Evolutionary conservation across 2,888 invertebrate genomes (phyloP).

Genomic region (Helobdella robusta): DNA sequence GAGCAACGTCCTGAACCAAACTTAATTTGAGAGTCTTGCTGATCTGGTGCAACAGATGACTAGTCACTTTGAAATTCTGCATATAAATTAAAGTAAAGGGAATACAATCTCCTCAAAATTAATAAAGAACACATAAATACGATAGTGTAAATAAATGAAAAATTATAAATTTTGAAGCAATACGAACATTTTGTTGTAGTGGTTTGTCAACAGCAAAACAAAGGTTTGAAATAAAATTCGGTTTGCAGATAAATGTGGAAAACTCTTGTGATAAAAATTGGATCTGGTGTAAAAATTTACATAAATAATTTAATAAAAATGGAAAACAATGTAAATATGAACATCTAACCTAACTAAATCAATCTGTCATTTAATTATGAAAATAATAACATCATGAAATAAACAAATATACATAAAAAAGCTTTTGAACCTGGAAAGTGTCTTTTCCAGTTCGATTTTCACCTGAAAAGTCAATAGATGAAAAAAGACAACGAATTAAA

Average conservation of each 20-base stretch:
- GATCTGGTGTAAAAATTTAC: slow-evolving; percentile 52
- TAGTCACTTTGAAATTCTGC: slow-evolving; percentile 68
- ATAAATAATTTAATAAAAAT: background rate
- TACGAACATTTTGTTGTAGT: background rate
- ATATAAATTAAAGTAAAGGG: slow-evolving; percentile 17
- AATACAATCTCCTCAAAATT: too few relatives aligned
- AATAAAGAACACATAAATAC: too few relatives aligned
- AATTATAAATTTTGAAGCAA: slow-evolving; percentile 2
- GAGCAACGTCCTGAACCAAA: slow-evolving; percentile 79
- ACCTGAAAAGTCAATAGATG: slow-evolving; percentile 69
- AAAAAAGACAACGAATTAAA: slow-evolving; percentile 85
- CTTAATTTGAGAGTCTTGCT: slow-evolving; percentile 76
- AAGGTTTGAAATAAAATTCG: slow-evolving; percentile 74
- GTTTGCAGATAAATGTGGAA: slow-evolving; percentile 68
- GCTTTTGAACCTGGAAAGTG: slow-evolving; percentile 48
- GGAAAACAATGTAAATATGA: background rate
- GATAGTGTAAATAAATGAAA: too few relatives aligned
- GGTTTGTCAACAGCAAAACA: slow-evolving; percentile 62
- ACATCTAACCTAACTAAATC: too few relatives aligned
- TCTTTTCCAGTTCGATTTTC: slow-evolving; percentile 53
- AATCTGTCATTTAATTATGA: too few relatives aligned
- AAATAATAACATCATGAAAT: too few relatives aligned
- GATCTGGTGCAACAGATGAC: slow-evolving; percentile 71
- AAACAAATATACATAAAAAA: background rate
- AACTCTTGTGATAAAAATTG: slow-evolving; percentile 71